These are phyloP conservation scores for Melikaiella ostensackeni DNA, from an alignment of 2,888 invertebrate genomes.

Conservation along the genomic window DNA sequence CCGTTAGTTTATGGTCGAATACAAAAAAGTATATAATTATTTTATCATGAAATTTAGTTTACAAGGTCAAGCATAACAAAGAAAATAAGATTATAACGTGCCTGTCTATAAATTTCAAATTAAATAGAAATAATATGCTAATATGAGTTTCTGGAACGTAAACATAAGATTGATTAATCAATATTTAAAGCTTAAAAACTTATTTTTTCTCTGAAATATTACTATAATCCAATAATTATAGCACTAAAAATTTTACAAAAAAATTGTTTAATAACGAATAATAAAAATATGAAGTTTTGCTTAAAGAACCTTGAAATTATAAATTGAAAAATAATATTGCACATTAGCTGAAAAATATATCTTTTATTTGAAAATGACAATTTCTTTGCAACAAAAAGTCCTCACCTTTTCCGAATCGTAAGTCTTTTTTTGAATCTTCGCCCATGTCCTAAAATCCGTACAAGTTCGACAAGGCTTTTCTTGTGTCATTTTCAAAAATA, in stretches of 20 bases:
- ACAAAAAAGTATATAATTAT: no score
- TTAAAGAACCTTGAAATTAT: neutral
- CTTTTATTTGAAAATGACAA: neutral
- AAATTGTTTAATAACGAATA: conserved; percentile 25
- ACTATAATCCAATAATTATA: conserved; percentile 39
- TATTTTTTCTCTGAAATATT: neutral
- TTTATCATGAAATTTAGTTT: no score
- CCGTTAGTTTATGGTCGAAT: no score
- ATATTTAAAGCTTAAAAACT: no score
- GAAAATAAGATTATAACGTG: no score
- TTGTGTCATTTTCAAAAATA: conserved; percentile 42
- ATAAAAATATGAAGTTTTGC: conserved; percentile 23
- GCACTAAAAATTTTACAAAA: conserved; percentile 18
- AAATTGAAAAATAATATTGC: no score
- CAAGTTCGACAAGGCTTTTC: conserved; percentile 83
- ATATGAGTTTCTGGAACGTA: no score
- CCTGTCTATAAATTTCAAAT: no score
- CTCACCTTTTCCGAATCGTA: conserved; percentile 71
- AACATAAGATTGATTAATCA: no score
- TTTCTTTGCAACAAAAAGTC: neutral
- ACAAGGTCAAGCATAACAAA: no score
- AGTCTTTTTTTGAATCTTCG: conserved; percentile 81
- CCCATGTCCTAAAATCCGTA: conserved; percentile 86
- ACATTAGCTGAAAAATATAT: neutral
- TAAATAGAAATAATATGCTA: no score